These are phyloP conservation scores for Phenacoccus solenopsis DNA, from an alignment of 1,140 invertebrate species.

Conservation along the genomic window DNA sequence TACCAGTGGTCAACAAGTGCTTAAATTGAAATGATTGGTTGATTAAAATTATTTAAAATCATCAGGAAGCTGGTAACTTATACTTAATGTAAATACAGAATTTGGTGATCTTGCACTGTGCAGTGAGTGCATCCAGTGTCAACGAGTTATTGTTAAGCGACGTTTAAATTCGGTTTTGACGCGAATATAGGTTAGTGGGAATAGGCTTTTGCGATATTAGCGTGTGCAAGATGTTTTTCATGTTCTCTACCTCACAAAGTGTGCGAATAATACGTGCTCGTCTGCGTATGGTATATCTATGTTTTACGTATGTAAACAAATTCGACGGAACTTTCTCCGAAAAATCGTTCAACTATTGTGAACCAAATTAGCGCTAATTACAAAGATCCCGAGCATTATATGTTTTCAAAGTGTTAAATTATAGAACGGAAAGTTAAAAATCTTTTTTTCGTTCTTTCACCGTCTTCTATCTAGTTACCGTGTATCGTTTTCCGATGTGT, in stretches of 20 bases:
- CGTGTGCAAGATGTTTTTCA: not conserved
- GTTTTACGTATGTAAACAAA: not conserved
- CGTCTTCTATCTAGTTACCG: too few species aligned
- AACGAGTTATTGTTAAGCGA: not conserved
- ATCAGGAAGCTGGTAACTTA: too few species aligned
- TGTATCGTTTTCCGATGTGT: too few species aligned
- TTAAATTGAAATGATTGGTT: too few species aligned
- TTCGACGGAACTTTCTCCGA: not conserved
- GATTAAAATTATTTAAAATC: too few species aligned
- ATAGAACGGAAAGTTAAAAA: not conserved
- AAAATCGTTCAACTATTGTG: not conserved
- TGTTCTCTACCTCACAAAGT: too few species aligned
- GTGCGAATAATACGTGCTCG: not conserved
- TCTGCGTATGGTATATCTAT: not conserved
- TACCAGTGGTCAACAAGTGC: too few species aligned
- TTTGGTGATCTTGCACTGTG: too few species aligned
- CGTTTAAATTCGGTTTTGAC: not conserved
- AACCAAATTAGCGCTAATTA: not conserved
- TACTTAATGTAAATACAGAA: too few species aligned
- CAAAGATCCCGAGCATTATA: not conserved
- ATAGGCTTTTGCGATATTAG: not conserved
- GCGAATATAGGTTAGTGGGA: not conserved
- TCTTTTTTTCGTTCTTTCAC: not conserved
- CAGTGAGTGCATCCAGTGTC: not conserved
- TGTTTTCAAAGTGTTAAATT: not conserved